These are phyloP conservation scores for Nixonia krombeini DNA, from an alignment of 1,140 invertebrate species.

Conservation along the genomic window DNA sequence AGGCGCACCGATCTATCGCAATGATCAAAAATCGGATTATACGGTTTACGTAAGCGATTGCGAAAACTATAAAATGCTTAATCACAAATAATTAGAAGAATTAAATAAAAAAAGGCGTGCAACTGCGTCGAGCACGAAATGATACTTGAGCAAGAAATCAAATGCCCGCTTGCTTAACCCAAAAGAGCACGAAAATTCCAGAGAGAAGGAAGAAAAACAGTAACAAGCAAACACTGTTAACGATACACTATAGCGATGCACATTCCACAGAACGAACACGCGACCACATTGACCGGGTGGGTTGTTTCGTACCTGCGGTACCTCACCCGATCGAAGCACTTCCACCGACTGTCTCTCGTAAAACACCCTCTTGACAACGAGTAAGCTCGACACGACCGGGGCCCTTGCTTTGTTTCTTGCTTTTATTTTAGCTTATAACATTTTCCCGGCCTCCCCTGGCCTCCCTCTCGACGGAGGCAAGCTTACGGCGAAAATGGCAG, in stretches of 20 bases:
- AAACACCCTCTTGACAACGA: slow-evolving; percentile 44
- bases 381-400: slow-evolving; percentile 36
- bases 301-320: slow-evolving; percentile 48
- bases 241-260: slow-evolving; percentile 16
- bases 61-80: too few species aligned
- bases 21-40: slow-evolving; percentile 18
- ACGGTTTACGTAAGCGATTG: too few species aligned
- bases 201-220: not conserved
- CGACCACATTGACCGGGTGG: too few species aligned
- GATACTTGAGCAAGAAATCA: not conserved
- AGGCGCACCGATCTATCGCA: slow-evolving; percentile 20
- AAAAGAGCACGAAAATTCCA: too few species aligned
- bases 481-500: not conserved
- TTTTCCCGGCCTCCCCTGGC: slow-evolving; percentile 43
- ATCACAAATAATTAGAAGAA: too few species aligned
- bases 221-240: not conserved
- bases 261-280: slow-evolving; percentile 9
- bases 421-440: slow-evolving; percentile 67
- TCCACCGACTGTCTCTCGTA: slow-evolving; percentile 49
- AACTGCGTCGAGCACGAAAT: not conserved
- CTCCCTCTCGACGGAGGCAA: slow-evolving; percentile 8
- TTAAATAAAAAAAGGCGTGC: too few species aligned
- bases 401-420: slow-evolving; percentile 57
- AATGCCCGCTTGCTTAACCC: too few species aligned
- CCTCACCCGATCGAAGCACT: slow-evolving; percentile 43